phyloP scores from a whole-genome alignment of 2,113 vertebrate genomes.

The Nothoprocta pentlandii region DNA sequence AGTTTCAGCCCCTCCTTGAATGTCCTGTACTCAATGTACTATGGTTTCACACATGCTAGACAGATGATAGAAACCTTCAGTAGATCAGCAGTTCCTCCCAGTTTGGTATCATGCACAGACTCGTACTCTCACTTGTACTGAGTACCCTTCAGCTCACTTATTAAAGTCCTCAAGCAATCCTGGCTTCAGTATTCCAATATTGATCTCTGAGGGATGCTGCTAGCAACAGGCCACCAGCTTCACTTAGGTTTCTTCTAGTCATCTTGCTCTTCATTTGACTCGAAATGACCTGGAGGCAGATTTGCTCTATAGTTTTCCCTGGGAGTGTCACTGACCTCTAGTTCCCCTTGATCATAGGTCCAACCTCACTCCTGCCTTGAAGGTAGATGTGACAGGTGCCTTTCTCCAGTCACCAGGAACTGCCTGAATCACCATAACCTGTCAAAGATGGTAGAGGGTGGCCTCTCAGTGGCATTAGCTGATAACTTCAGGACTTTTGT shows the following conservation, averaged over 20 bases:
- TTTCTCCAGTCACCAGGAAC: background rate
- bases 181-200: accelerated
- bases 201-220: accelerated
- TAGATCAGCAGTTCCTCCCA: background rate
- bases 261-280: background rate
- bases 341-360: background rate
- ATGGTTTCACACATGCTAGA: background rate
- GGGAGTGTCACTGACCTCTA: background rate
- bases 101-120: background rate
- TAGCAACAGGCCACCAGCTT: background rate
- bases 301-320: background rate
- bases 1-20: no score
- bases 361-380: background rate
- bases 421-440: background rate
- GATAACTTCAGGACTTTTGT: background rate
- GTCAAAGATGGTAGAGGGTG: background rate
- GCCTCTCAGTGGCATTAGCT: background rate
- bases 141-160: background rate
- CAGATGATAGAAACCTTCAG: background rate
- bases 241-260: background rate
- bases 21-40: background rate
- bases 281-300: background rate
- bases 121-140: background rate
- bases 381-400: background rate
- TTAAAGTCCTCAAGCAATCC: background rate